A percentile compares a stretch with the other conserved stretches of the same genome.
These are phyloP conservation scores for Xestia xanthographa DNA, from an alignment of 2,888 invertebrate species.

Conservation along the genomic window DNA sequence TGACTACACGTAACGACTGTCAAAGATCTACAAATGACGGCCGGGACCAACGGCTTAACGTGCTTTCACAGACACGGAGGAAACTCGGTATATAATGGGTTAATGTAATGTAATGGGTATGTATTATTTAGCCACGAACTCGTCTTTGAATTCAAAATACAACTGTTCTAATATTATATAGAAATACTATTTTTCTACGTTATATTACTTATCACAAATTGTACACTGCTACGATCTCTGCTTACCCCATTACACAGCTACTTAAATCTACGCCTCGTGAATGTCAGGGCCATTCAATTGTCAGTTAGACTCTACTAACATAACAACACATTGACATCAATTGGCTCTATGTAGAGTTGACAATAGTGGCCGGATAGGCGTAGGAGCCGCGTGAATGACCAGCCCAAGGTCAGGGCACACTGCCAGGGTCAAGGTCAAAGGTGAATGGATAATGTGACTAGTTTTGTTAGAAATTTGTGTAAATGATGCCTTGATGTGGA, in stretches of 20 bases:
- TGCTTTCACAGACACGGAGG: too few species aligned
- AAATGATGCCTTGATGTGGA: background rate
- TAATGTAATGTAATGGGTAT: too few species aligned
- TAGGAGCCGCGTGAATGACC: conserved; percentile 63
- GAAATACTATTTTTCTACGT: too few species aligned
- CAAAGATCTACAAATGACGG: too few species aligned
- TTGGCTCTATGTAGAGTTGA: conserved; percentile 58
- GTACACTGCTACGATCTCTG: background rate
- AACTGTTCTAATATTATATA: too few species aligned
- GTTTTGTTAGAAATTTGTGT: background rate
- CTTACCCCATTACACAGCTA: background rate
- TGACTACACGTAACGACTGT: too few species aligned
- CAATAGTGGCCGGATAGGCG: conserved; percentile 69
- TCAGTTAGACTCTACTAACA: conserved; percentile 39
- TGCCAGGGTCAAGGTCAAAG: conserved; percentile 37
- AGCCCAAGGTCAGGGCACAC: conserved; percentile 50
- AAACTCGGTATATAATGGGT: too few species aligned
- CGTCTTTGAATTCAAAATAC: too few species aligned
- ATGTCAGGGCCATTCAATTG: conserved; percentile 58
- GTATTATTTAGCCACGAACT: too few species aligned
- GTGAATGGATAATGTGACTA: background rate
- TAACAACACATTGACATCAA: conserved; percentile 45
- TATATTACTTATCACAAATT: background rate
- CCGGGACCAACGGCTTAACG: too few species aligned
- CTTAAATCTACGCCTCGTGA: conserved; percentile 28